Evolutionary conservation across 2,113 vertebrate genomes (phyloP).

Genomic region (Cyanistes caeruleus): DNA sequence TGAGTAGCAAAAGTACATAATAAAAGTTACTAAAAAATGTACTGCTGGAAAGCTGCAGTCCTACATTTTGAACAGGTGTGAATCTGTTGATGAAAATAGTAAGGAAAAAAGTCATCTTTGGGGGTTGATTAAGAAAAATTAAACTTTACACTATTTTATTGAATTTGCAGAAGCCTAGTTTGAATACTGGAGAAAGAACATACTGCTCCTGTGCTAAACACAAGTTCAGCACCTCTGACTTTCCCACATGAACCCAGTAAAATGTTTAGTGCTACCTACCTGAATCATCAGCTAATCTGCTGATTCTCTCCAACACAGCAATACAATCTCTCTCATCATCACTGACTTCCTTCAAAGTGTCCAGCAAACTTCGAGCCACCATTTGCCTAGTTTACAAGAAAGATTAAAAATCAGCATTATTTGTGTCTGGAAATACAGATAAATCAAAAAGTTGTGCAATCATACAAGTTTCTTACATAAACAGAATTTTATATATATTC

Average conservation of each 20-base stretch:
- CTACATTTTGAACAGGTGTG: neutral
- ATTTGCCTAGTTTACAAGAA: constrained; percentile 82
- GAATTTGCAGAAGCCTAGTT: neutral
- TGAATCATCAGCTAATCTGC: constrained; percentile 88
- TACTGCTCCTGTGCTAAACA: neutral
- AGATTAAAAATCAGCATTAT: constrained; percentile 30
- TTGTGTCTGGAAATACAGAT: neutral
- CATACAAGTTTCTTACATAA: neutral
- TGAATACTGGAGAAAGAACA: neutral
- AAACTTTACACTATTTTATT: neutral
- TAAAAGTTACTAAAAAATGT: neutral
- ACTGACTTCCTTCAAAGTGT: constrained; percentile 89
- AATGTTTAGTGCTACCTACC: constrained; percentile 71
- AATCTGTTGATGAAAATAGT: neutral
- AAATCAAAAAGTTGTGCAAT: neutral
- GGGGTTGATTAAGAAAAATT: neutral
- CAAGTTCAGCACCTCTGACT: neutral
- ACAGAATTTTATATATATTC: neutral
- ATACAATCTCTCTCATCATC: constrained; percentile 89
- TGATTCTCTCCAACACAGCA: constrained; percentile 88
- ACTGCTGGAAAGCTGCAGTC: neutral
- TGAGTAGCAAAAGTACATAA: neutral
- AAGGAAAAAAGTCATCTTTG: neutral
- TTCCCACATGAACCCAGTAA: neutral
- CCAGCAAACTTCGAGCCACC: constrained; percentile 91